Percentiles rank a stretch among this genome's conserved stretches.
These are phyloP conservation scores for Corythaeola cristata DNA, from an alignment of 2,113 vertebrate species.

Conservation along the genomic window DNA sequence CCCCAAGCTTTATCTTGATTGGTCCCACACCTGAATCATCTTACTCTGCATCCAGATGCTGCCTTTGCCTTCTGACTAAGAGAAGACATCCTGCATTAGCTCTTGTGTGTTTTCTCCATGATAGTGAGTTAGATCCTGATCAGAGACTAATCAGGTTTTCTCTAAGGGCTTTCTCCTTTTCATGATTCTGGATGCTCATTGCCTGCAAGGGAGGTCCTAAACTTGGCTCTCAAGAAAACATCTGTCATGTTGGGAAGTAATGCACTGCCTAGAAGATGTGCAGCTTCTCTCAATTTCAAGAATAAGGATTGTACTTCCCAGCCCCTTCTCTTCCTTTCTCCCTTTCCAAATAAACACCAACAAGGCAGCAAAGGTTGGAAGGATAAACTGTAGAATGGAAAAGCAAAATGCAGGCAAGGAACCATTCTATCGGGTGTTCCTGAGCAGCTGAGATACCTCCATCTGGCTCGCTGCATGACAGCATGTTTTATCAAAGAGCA, in stretches of 20 bases:
- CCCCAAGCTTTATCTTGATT: background rate
- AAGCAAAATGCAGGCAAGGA: background rate
- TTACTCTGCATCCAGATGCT: background rate
- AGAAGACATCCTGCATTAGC: background rate
- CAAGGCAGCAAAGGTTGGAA: background rate
- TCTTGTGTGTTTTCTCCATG: background rate
- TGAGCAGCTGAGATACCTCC: background rate
- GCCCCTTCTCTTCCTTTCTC: background rate
- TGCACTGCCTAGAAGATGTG: background rate
- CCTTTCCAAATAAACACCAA: background rate
- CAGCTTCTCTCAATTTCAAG: background rate
- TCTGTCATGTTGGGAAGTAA: background rate
- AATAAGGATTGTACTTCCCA: background rate
- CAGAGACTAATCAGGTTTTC: background rate
- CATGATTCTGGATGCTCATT: background rate
- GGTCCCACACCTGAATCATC: background rate
- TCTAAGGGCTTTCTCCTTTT: background rate
- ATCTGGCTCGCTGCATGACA: background rate
- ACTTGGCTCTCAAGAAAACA: background rate
- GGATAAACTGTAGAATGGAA: background rate
- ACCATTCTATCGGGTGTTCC: fast-evolving
- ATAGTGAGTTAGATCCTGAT: background rate
- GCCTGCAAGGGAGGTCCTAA: background rate
- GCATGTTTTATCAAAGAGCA: background rate
- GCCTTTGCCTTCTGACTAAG: background rate